Percentiles rank a stretch among this genome's conserved stretches.
Evolutionary conservation across 2,113 vertebrate species (phyloP).

Genomic region (Ammodytes marinus): DNA sequence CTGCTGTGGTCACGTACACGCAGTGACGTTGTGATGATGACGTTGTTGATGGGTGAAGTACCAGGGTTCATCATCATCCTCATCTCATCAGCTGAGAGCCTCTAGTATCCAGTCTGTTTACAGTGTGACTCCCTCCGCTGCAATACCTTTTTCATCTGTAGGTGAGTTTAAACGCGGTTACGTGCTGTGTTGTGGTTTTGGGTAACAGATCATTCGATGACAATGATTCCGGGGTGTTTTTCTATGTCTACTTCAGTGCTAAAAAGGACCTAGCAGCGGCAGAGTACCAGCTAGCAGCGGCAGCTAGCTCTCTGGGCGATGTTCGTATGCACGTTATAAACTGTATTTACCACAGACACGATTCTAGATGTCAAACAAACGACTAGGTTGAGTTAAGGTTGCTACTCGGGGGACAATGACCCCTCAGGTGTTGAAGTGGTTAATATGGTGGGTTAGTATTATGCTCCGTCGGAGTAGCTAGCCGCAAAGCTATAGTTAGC

Average conservation of each 20-base stretch:
- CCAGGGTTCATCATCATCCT: background rate
- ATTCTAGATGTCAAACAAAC: background rate
- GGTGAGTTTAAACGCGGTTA: slow-evolving; percentile 56
- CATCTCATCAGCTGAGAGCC: background rate
- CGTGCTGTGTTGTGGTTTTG: background rate
- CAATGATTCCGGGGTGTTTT: accelerated
- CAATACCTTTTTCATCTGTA: slow-evolving; percentile 15
- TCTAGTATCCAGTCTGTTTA: slow-evolving; percentile 18
- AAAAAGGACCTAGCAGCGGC: slow-evolving; percentile 17
- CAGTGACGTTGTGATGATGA: slow-evolving; percentile 22
- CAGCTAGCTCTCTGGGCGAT: background rate
- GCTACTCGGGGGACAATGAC: accelerated
- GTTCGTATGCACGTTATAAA: background rate
- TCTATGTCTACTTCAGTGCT: background rate
- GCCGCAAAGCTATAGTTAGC: slow-evolving; percentile 1
- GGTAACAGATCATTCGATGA: accelerated
- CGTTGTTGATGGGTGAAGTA: slow-evolving; percentile 12
- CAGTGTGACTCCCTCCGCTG: slow-evolving; percentile 12
- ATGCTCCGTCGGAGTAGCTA: background rate
- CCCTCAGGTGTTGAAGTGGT: background rate
- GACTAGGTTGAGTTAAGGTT: accelerated
- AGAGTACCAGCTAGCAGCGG: background rate
- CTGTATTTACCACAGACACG: accelerated
- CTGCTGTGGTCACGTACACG: background rate
- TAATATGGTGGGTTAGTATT: background rate